phyloP scores from a whole-genome alignment of 1,140 invertebrate species.

The Ptiloglossa arizonensis region DNA sequence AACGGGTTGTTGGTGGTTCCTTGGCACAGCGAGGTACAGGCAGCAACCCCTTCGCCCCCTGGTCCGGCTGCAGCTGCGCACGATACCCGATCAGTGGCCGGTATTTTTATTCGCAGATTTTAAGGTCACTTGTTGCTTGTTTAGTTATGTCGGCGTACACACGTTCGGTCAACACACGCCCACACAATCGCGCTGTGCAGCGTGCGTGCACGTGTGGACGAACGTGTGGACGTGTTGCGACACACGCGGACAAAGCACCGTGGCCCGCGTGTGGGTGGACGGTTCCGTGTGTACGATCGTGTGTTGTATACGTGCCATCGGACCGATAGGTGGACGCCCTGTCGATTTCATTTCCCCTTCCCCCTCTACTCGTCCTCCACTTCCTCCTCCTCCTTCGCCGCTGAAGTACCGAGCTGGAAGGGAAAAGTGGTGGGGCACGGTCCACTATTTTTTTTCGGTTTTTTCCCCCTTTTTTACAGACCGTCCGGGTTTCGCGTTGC shows the following conservation, averaged over 20 bases:
- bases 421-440: slow-evolving; percentile 46
- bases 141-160: slow-evolving; percentile 76
- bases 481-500: slow-evolving; percentile 64
- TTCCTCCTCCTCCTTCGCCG: too few species aligned
- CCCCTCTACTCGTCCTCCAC: too few species aligned
- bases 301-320: slow-evolving; percentile 64
- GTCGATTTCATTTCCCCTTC: slow-evolving; percentile 74
- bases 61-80: slow-evolving; percentile 56
- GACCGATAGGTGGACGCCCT: slow-evolving; percentile 77
- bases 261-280: slow-evolving; percentile 53
- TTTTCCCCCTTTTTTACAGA: slow-evolving; percentile 61
- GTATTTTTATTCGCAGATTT: slow-evolving; percentile 79
- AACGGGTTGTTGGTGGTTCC: slow-evolving; percentile 48
- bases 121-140: slow-evolving; percentile 81
- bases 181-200: background rate
- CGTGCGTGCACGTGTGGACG: slow-evolving; percentile 21
- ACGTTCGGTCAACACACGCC: slow-evolving; percentile 55
- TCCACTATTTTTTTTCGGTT: slow-evolving; percentile 67
- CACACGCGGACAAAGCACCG: slow-evolving; percentile 61
- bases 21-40: slow-evolving; percentile 52
- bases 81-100: slow-evolving; percentile 73
- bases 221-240: slow-evolving; percentile 51
- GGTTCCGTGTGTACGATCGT: slow-evolving; percentile 51
- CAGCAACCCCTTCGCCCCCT: slow-evolving; percentile 52
- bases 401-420: slow-evolving; percentile 14